Percentiles rank a stretch among this genome's conserved stretches.
phyloP scores from a whole-genome alignment of 2,888 invertebrate genomes.

The Caenorhabditis doughertyi region DNA sequence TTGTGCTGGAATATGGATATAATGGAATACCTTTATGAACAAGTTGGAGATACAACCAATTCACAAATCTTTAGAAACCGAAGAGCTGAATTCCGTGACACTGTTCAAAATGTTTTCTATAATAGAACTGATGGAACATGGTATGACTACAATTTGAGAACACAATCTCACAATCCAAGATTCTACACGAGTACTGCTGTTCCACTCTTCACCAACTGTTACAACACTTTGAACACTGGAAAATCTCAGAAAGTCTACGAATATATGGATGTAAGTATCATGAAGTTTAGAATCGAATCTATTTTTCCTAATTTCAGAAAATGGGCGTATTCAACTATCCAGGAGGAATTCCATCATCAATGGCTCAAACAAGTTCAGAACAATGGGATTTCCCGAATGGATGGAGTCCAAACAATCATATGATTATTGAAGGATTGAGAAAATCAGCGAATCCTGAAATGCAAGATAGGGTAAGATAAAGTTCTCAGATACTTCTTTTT shows the following conservation, averaged over 20 bases:
- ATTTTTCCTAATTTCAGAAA: conserved; percentile 56
- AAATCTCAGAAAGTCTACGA: conserved; percentile 71
- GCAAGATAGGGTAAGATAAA: conserved; percentile 71
- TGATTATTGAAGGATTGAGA: conserved; percentile 89
- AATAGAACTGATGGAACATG: conserved; percentile 74
- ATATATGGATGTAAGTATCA: conserved; percentile 68
- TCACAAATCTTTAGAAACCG: conserved; percentile 61
- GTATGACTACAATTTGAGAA: conserved; percentile 76
- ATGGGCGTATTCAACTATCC: conserved; percentile 73
- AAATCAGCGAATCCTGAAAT: conserved; percentile 75
- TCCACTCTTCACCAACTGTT: conserved; percentile 87
- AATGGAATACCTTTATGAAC: conserved; percentile 73
- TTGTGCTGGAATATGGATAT: conserved; percentile 87
- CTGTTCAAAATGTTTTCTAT: conserved; percentile 75
- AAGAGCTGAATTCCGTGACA: conserved; percentile 64
- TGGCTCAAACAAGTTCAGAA: conserved; percentile 87
- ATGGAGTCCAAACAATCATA: conserved; percentile 85
- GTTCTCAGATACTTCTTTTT: conserved; percentile 4
- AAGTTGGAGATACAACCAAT: conserved; percentile 63
- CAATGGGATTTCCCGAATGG: conserved; percentile 82
- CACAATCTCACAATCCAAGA: conserved; percentile 69
- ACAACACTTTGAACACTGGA: conserved; percentile 72
- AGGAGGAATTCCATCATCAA: conserved; percentile 75
- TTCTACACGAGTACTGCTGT: conserved; percentile 85
- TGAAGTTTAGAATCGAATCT: neutral